Evolutionary conservation across 2,888 invertebrate genomes (phyloP), one percentile per base, ranked within the genome.

Genomic region (Blastobasis adustella): DNA sequence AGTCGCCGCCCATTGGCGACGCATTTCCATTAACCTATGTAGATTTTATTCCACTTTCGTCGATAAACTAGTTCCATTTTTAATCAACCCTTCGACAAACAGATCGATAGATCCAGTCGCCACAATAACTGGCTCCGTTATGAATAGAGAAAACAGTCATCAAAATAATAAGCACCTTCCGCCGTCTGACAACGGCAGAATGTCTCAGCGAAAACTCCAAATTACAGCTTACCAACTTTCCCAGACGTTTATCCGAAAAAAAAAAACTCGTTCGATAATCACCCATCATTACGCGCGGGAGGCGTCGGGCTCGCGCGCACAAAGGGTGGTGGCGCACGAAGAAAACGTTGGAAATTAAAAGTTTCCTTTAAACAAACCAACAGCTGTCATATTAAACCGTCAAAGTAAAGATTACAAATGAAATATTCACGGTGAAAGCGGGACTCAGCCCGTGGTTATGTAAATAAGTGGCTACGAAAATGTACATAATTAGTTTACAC

Each of bases 351-450:
- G 78, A 83, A 87, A 88, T 88, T 88, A 87, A 88, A 87, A 87
- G 85, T 86, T 86, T 84, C 78, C 80, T 72, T 75, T 76, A 81
- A 84, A 87, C 80, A 84, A 81, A 85, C 82, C 79, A 82, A 80
- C 88, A 85, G 83, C 86, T 87, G 86, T 86, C 87, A 86, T 84
- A 86, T 85, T 82, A 83, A 82, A 85, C 80, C 82, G 82, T 84
- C 86, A 84, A 82, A 86, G 80, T 84, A 85, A 84, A 84, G 85
- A 85, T 86, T 83, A 84, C 82, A 72, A 84, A 88, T 88, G 84
- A 87, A 88, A 86, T 88, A 88, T 88, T 87, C 83, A 87, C 87
- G 86, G 86, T 86, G 87, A 88, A 87, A 87, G 88, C 86, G 81
- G 74, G 76, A 82, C 70, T 82, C 79, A 79, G 80, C 69, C 79